Percentiles rank a stretch among this genome's conserved stretches.
Conservation (phyloP, 1,140 invertebrate species). For the Ladona fulva region DNA sequence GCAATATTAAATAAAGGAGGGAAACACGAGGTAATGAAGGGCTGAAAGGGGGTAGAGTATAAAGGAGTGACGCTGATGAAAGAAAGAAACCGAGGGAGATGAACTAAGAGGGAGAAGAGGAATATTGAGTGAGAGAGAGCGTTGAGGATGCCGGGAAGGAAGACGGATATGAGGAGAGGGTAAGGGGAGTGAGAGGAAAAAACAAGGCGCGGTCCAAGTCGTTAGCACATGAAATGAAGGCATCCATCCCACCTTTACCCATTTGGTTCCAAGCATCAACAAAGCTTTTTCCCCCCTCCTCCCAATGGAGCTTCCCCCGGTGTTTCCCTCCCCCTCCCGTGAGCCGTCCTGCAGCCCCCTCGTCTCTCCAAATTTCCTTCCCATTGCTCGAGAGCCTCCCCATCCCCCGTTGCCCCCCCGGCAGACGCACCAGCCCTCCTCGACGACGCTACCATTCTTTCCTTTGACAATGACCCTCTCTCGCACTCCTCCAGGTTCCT, state of each 20-base stretch:
- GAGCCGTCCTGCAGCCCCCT: too few species aligned
- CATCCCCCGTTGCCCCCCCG: neutral
- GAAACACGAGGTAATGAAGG: too few species aligned
- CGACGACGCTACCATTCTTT: too few species aligned
- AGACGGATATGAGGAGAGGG: neutral
- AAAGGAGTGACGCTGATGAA: too few species aligned
- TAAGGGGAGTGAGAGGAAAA: neutral
- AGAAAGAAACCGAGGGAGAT: too few species aligned
- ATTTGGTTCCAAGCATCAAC: neutral
- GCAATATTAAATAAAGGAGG: too few species aligned
- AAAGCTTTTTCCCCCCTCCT: neutral
- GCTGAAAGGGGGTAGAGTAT: too few species aligned
- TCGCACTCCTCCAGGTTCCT: too few species aligned
- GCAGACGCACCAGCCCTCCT: neutral
- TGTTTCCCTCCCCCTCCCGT: neutral
- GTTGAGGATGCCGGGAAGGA: neutral
- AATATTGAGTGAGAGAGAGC: too few species aligned
- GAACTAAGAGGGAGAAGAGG: too few species aligned
- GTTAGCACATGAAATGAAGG: constrained; percentile 5
- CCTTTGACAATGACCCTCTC: too few species aligned
- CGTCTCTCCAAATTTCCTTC: neutral
- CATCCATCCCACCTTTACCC: neutral
- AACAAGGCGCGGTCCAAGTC: neutral
- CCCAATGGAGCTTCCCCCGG: neutral
- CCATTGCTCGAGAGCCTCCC: neutral